Percentiles rank a stretch among this genome's conserved stretches.
These are phyloP conservation scores for Drosophila oshimai DNA, from an alignment of 1,140 invertebrate genomes.

Conservation along the genomic window DNA sequence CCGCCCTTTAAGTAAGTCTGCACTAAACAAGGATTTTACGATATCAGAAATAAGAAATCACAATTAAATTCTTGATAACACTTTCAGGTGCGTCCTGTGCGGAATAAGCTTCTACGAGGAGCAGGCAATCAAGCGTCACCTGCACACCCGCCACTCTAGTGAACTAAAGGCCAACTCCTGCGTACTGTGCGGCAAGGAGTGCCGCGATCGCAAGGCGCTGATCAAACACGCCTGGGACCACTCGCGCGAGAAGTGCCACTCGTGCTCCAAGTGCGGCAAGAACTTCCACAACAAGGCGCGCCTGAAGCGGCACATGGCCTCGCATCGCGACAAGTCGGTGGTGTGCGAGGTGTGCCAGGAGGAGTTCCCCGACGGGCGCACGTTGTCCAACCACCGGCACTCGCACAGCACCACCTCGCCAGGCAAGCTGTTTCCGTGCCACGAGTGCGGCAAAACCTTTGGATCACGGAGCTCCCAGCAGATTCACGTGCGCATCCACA, in stretches of 20 bases:
- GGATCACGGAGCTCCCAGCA: slow-evolving; percentile 94
- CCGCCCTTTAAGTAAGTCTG: slow-evolving; percentile 83
- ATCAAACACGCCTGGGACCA: slow-evolving; percentile 88
- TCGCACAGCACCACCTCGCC: slow-evolving; percentile 85
- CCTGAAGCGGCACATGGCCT: slow-evolving; percentile 86
- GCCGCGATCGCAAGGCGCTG: slow-evolving; percentile 87
- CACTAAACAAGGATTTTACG: too few species aligned
- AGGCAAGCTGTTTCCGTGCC: slow-evolving; percentile 91
- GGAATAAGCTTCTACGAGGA: slow-evolving; percentile 80
- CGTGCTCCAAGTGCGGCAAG: slow-evolving; percentile 87
- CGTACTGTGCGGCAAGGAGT: slow-evolving; percentile 87
- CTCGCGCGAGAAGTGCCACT: slow-evolving; percentile 85
- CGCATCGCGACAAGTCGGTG: slow-evolving; percentile 88
- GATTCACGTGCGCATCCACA: slow-evolving; percentile 95
- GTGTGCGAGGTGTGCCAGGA: slow-evolving; percentile 88
- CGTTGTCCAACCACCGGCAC: slow-evolving; percentile 88
- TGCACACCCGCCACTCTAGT: slow-evolving; percentile 63
- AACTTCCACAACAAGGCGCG: slow-evolving; percentile 88
- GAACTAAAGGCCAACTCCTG: slow-evolving; percentile 83
- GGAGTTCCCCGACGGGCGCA: slow-evolving; percentile 88
- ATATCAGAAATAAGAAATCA: background rate
- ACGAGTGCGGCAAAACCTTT: slow-evolving; percentile 92
- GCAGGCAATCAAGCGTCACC: slow-evolving; percentile 71
- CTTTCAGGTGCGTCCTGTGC: slow-evolving; percentile 74
- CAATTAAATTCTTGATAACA: too few species aligned